Percentiles rank a stretch among this genome's conserved stretches.
phyloP scores from a whole-genome alignment of 2,888 invertebrate species.

The Plagodis pulveraria region DNA sequence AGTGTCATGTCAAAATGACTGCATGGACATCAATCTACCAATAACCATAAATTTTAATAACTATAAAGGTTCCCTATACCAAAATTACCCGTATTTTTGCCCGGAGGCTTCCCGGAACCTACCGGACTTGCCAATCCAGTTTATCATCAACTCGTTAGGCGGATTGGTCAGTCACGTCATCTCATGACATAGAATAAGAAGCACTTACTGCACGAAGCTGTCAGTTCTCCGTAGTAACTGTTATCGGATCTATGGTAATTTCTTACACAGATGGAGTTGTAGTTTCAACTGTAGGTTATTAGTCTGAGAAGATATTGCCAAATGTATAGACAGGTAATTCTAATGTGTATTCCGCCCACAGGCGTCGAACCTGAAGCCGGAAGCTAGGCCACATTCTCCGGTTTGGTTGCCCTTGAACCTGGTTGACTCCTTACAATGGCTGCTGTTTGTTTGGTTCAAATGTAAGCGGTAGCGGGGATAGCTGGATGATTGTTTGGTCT shows the following conservation, averaged over 20 bases:
- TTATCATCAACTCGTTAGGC: conserved; percentile 26
- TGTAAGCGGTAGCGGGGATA: conserved; percentile 31
- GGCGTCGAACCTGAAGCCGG: conserved; percentile 51
- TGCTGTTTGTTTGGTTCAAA: conserved; percentile 34
- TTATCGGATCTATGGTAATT: no score
- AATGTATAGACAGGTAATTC: conserved; percentile 1
- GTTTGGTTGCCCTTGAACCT: conserved; percentile 72
- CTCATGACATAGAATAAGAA: no score
- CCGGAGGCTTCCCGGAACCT: conserved; percentile 13
- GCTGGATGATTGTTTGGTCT: conserved; percentile 2
- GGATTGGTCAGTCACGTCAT: conserved; percentile 1
- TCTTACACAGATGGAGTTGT: neutral
- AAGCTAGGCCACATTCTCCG: conserved; percentile 74
- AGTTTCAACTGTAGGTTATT: neutral
- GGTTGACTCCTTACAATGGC: conserved; percentile 52
- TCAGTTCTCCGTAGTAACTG: no score
- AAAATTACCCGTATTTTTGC: conserved; percentile 4
- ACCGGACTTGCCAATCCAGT: conserved; percentile 37
- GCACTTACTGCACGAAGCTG: no score
- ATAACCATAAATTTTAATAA: neutral
- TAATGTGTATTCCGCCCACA: conserved; percentile 60
- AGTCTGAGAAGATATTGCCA: neutral
- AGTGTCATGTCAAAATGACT: no score
- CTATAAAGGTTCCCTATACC: neutral
- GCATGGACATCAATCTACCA: no score